These are phyloP conservation scores for Volucella zonaria DNA, from an alignment of 2,888 invertebrate species.

Conservation along the genomic window DNA sequence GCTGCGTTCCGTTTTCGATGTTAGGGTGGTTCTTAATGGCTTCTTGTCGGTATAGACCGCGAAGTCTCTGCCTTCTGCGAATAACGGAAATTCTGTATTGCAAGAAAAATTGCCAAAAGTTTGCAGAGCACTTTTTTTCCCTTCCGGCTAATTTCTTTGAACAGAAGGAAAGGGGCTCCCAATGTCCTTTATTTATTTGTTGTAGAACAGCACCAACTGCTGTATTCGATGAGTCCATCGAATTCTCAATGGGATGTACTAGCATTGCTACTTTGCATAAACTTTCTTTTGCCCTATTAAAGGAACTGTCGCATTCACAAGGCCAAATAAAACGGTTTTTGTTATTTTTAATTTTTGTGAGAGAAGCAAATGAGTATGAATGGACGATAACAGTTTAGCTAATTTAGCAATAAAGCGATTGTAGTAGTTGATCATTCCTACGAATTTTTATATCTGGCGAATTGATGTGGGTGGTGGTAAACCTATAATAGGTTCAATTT, in stretches of 20 bases:
- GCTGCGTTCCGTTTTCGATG: too few relatives aligned
- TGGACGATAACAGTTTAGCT: constrained; percentile 50
- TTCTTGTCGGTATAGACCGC: too few relatives aligned
- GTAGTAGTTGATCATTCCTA: constrained; percentile 61
- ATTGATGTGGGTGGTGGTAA: too few relatives aligned
- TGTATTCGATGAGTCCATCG: too few relatives aligned
- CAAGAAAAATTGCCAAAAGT: too few relatives aligned
- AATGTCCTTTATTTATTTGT: not conserved
- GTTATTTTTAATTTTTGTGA: constrained; percentile 37
- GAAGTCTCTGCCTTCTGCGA: too few relatives aligned
- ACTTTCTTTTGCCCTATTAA: constrained; percentile 11
- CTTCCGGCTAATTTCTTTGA: constrained; percentile 24
- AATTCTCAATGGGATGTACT: too few relatives aligned
- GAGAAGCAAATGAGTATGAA: not conserved
- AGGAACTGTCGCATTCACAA: constrained; percentile 17
- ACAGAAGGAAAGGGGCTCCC: constrained; percentile 23
- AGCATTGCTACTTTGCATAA: too few relatives aligned
- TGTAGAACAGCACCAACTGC: constrained; percentile 34
- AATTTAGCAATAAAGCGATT: constrained; percentile 54
- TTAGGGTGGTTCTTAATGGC: too few relatives aligned
- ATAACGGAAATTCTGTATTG: too few relatives aligned
- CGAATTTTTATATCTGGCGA: too few relatives aligned
- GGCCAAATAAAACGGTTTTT: constrained; percentile 27
- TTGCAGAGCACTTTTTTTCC: constrained; percentile 13
- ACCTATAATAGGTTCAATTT: constrained; percentile 69